phyloP scores from a whole-genome alignment of 2,797 vertebrate genomes.

The Manis javanica region DNA sequence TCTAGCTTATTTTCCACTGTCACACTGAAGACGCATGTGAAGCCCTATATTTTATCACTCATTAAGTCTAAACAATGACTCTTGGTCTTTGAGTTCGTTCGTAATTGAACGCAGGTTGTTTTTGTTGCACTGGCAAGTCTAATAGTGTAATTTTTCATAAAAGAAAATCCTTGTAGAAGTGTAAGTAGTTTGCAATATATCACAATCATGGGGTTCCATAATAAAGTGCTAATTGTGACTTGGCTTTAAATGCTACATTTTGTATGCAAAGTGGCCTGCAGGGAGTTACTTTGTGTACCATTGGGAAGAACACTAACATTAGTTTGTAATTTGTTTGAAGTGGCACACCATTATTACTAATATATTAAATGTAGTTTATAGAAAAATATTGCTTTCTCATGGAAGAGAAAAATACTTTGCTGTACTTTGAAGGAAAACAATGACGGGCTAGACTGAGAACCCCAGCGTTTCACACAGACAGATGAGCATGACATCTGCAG shows the following conservation, averaged over 20 bases:
- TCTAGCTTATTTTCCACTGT: not conserved
- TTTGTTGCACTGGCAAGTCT: slow-evolving; percentile 79
- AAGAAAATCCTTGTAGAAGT: slow-evolving; percentile 83
- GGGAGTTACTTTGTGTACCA: slow-evolving; percentile 84
- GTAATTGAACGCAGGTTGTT: slow-evolving; percentile 73
- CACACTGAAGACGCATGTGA: not conserved
- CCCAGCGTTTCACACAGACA: not conserved
- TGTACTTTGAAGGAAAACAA: slow-evolving; percentile 60
- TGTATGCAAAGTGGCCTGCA: slow-evolving; percentile 85
- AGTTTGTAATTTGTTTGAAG: slow-evolving; percentile 87
- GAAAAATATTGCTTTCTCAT: slow-evolving; percentile 80
- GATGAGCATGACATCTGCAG: not conserved
- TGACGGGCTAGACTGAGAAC: not conserved
- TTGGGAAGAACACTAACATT: slow-evolving; percentile 83
- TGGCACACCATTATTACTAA: slow-evolving; percentile 84
- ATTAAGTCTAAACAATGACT: slow-evolving; percentile 8
- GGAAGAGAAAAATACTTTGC: slow-evolving; percentile 83
- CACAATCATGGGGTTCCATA: slow-evolving; percentile 83
- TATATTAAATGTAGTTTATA: slow-evolving; percentile 78
- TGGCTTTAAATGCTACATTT: slow-evolving; percentile 87
- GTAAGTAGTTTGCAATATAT: slow-evolving; percentile 84
- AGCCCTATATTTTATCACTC: not conserved
- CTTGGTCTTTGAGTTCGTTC: slow-evolving; percentile 1
- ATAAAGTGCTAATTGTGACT: slow-evolving; percentile 87
- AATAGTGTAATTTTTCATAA: slow-evolving; percentile 85